These are phyloP conservation scores for Pseudois nayaur DNA, from an alignment of 2,113 vertebrate genomes.

Conservation along the genomic window DNA sequence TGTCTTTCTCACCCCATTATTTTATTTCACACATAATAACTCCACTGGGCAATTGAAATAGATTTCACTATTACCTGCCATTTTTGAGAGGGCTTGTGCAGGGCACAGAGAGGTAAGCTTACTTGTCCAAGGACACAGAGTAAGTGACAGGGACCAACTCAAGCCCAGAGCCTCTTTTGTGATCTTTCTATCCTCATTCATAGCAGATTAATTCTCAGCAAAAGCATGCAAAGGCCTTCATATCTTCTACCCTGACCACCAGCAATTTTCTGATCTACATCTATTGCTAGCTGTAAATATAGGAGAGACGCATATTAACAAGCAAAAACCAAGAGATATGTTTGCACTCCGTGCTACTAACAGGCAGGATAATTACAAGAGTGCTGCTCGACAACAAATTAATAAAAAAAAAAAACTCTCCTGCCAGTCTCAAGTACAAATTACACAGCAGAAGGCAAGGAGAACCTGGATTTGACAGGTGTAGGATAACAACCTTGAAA, in stretches of 20 bases:
- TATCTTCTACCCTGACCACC: background rate
- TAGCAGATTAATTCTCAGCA: background rate
- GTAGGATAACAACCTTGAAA: conserved; percentile 66
- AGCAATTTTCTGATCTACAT: conserved; percentile 36
- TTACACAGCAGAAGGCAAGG: conserved; percentile 33
- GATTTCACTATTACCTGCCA: background rate
- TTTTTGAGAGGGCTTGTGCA: background rate
- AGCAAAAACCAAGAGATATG: conserved; percentile 45
- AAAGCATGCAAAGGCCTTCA: background rate
- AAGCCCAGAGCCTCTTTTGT: background rate
- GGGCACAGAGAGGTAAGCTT: background rate
- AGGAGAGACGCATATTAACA: conserved; percentile 48
- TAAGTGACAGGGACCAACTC: background rate
- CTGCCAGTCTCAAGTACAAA: conserved; percentile 44
- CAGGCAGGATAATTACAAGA: conserved; percentile 63
- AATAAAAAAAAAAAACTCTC: conserved; percentile 29
- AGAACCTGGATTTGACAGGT: conserved; percentile 50
- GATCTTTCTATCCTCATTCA: background rate
- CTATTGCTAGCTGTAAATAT: conserved; percentile 1
- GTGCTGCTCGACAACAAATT: conserved; percentile 64
- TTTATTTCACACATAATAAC: background rate
- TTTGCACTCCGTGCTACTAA: conserved; percentile 56
- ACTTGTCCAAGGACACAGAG: background rate
- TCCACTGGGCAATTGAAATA: background rate
- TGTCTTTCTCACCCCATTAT: background rate